Evolutionary conservation across 2,888 invertebrate species (phyloP).

Genomic region (Liodrosophila aerea): DNA sequence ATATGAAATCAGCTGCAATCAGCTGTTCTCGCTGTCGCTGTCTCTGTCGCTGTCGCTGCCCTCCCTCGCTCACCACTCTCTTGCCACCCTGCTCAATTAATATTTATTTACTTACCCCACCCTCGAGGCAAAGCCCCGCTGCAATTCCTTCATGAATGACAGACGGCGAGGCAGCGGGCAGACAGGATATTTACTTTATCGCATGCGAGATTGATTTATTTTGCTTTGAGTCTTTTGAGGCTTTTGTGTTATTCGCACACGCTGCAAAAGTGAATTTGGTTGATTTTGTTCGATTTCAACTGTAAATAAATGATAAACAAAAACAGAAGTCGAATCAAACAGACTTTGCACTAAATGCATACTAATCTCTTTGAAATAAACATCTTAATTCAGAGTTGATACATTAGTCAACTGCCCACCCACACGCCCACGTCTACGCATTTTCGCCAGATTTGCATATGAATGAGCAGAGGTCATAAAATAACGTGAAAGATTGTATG

Average conservation of each 20-base stretch:
- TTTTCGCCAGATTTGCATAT: conserved; percentile 49
- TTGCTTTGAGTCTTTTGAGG: conserved; percentile 35
- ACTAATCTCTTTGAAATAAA: conserved; percentile 27
- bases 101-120: conserved; percentile 67
- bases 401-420: conserved; percentile 4
- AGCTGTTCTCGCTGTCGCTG: conserved; percentile 60
- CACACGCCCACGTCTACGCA: conserved; percentile 33
- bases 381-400: background rate
- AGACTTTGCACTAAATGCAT: conserved; percentile 50
- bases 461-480: conserved; percentile 33
- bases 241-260: conserved; percentile 46
- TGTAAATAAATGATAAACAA: conserved; percentile 7
- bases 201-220: conserved; percentile 62
- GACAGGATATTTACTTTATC: conserved; percentile 73
- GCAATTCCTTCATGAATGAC: conserved; percentile 40
- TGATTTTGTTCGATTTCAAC: background rate
- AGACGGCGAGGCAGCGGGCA: background rate
- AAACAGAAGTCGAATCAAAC: no score
- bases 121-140: conserved; percentile 4
- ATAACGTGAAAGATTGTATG: conserved; percentile 38
- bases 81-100: conserved; percentile 23
- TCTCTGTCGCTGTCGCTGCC: background rate
- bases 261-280: conserved; percentile 32
- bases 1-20: conserved; percentile 76
- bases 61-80: background rate